Evolutionary conservation across 2,797 vertebrate genomes (phyloP).

Genomic region (Esox lucius): DNA sequence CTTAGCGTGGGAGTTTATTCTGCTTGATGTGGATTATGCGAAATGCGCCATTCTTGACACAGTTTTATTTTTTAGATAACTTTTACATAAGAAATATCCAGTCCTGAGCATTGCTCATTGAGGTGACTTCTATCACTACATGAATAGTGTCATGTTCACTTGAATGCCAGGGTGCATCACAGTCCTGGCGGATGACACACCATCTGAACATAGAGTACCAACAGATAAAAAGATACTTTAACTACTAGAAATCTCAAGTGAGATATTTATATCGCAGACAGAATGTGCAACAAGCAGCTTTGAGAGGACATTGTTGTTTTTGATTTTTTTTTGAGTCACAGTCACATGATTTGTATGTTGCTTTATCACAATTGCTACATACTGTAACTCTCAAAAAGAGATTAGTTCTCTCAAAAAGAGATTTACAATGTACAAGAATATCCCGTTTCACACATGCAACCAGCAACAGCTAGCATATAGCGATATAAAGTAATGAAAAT

Average conservation of each 20-base stretch:
- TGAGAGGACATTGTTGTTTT: too few species aligned
- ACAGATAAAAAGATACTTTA: not conserved
- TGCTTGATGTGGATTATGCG: constrained; percentile 8
- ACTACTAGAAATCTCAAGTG: not conserved
- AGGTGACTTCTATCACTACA: not conserved
- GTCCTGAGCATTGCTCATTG: constrained; percentile 4
- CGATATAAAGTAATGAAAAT: too few species aligned
- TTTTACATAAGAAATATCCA: constrained; percentile 8
- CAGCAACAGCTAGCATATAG: too few species aligned
- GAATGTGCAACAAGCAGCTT: too few species aligned
- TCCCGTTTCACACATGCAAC: too few species aligned
- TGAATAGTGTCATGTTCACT: not conserved
- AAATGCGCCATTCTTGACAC: constrained; percentile 9
- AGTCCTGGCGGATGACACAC: not conserved
- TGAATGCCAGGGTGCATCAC: not conserved
- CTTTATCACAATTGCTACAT: too few species aligned
- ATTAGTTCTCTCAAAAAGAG: too few species aligned
- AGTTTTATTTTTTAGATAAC: constrained; percentile 7
- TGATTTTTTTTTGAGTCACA: too few species aligned
- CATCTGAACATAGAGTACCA: not conserved
- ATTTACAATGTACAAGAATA: too few species aligned
- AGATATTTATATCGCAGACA: too few species aligned
- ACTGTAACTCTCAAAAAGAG: too few species aligned
- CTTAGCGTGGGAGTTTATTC: not conserved
- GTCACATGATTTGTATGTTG: too few species aligned